Evolutionary conservation across 2,113 vertebrate genomes (phyloP), one percentile per base, ranked within the genome.

Genomic region (Scophthalmus maximus): DNA sequence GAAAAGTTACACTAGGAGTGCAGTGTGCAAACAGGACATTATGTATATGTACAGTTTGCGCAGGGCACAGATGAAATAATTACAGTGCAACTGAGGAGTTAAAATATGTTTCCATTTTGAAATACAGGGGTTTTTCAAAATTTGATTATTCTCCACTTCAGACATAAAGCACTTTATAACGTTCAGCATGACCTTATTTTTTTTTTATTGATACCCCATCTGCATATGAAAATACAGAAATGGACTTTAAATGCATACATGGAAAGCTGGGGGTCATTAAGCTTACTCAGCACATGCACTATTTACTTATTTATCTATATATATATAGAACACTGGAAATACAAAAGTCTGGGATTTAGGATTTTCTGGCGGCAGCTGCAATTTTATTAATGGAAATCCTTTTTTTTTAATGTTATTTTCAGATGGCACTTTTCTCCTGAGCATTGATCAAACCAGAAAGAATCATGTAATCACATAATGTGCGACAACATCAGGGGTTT

Each of bases 371-470:
- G 30, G 77, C 85, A 81, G 42, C 68, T 71, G 29, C 49, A 52
- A 78, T 79, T 69, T n/a, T 63, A 63, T 83, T 71, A 46, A 78
- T 78, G 64, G 38, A 80, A 73, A 70, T 79, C 6, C 30, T 27
- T 6, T 66, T 68, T 78, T 4, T 70, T 61, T 49, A 76, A 82
- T 78, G 46, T n/a, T 38, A 63, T 83, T 83, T 87, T 76, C 66
- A 73, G 46, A 73, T 42, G 58, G 27, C 25, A 59, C 20, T 46
- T 59, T 66, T 49, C 32, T 34, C 50, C 15, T 55, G 46, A 73
- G 38, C 50, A 70, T 15, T 44, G 65, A 81, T 53, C 26, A 52
- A 51, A 71, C 40, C 27, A 7, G 17, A 56, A 73, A 64, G 22
- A 76, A 62, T 32, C 27, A n/a, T 29, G 14, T 49, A 23, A 49